Base-by-base conservation (phyloP, 92 coral and sea anemone species). In the Parazoanthus darwini region DNA sequence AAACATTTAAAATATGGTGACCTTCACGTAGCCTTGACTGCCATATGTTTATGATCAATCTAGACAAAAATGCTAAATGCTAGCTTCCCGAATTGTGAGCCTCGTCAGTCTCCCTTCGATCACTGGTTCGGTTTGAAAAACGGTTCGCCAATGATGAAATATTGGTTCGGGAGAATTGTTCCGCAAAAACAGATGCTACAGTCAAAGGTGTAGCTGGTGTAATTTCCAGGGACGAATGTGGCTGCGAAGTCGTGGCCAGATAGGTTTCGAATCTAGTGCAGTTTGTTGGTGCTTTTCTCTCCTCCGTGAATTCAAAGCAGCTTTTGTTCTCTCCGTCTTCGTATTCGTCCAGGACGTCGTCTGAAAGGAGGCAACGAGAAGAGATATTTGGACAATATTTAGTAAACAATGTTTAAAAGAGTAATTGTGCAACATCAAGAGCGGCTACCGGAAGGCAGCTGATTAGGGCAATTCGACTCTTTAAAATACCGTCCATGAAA, bases 31-130 rank as follows among this genome's bases (percentile, higher is more conserved):
- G 48, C 39, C 85, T 56, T 56, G 15, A 23, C 70, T 63, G n/a
- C 26, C n/a, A 20, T 20, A 26, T 63, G 16, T 63, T 35, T 13
- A 2, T 2, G 51, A 33, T 58, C 68, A 9, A 35, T 33, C 46
- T 56, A 80, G 72, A 80, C 23, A 23, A 20, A 25, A 78, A 9
- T 10, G 38, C 36, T 29, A 51, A 80, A 35, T 80, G 72, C 85
- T 80, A 80, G 71, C 85, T 80, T 36, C 26, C 85, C 18, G 85
- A 29, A 20, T 80, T 80, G 46, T 56, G 73, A 38, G 37, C 68
- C 23, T 54, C 44, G 26, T 51, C 83, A 26, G 43, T 29, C 18
- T 35, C 38, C 85, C 59, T 80, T 16, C 36, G 72, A 80, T 39
- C 46, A 80, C n/a, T 29, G 50, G 20, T 58, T 15, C 38, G n/a